phyloP scores from a whole-genome alignment of 1,140 invertebrate genomes.

The Drosophila prosaltans region DNA sequence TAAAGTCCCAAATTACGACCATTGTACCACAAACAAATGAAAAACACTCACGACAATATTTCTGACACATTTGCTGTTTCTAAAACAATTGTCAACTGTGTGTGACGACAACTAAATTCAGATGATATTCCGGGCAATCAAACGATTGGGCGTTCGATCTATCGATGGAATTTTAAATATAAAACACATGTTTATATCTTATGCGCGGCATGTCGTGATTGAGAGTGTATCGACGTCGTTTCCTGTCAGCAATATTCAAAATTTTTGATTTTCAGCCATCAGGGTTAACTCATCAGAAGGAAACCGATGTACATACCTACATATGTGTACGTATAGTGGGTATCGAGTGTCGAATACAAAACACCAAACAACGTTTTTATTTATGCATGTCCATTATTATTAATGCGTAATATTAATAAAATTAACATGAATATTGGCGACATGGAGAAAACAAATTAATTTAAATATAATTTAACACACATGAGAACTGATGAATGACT shows the following conservation, averaged over 20 bases:
- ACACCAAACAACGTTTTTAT: no score
- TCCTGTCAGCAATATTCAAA: conserved; percentile 27
- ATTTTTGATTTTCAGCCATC: not conserved
- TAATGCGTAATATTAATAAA: no score
- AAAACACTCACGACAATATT: conserved; percentile 76
- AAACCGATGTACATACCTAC: not conserved
- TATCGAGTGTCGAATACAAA: no score
- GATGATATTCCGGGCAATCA: conserved; percentile 10
- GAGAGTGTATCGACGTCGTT: conserved; percentile 19
- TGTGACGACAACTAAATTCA: conserved; percentile 63
- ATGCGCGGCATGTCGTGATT: conserved; percentile 38
- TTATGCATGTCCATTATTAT: no score
- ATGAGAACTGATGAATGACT: no score
- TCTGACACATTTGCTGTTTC: conserved; percentile 76
- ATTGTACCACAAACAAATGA: conserved; percentile 77
- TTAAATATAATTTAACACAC: no score
- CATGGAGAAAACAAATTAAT: no score
- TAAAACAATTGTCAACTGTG: conserved; percentile 73
- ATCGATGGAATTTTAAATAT: conserved; percentile 46
- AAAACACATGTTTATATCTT: conserved; percentile 28
- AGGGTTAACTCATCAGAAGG: not conserved
- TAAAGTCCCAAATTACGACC: conserved; percentile 80
- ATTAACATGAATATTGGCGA: no score
- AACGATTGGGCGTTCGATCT: conserved; percentile 34
- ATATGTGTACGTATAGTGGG: not conserved